phyloP scores from a whole-genome alignment of 2,888 invertebrate genomes.

The Hemithea aestivaria region DNA sequence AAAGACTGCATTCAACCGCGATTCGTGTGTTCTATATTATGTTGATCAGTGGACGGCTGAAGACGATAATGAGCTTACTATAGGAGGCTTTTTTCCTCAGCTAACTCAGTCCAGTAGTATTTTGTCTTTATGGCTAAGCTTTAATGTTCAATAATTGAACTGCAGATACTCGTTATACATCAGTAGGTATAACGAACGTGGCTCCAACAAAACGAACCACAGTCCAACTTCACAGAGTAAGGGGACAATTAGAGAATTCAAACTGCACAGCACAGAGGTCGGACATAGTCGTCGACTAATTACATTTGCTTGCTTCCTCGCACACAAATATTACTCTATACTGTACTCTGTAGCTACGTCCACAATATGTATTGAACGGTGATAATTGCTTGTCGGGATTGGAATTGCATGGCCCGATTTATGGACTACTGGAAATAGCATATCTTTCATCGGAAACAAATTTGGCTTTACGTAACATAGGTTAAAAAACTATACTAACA shows the following conservation, averaged over 20 bases:
- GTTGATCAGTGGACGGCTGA: too few relatives aligned
- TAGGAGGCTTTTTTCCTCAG: too few relatives aligned
- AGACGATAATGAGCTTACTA: too few relatives aligned
- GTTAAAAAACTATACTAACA: too few relatives aligned
- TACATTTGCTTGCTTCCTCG: slow-evolving; percentile 37
- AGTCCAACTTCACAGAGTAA: slow-evolving; percentile 30
- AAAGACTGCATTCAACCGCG: too few relatives aligned
- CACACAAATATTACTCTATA: slow-evolving; percentile 39
- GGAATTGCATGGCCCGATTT: slow-evolving; percentile 6
- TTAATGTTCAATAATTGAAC: too few relatives aligned
- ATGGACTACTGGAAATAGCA: background rate
- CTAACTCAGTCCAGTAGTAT: too few relatives aligned
- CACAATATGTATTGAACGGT: slow-evolving; percentile 8
- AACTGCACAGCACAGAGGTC: slow-evolving; percentile 27
- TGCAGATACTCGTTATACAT: too few relatives aligned
- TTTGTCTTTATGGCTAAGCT: too few relatives aligned
- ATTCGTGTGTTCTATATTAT: too few relatives aligned
- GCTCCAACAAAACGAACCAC: too few relatives aligned
- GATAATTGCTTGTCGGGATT: slow-evolving; percentile 14
- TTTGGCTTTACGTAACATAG: background rate
- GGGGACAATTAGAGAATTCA: slow-evolving; percentile 41
- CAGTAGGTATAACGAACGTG: slow-evolving; percentile 13
- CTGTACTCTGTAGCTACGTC: slow-evolving; percentile 1
- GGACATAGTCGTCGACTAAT: slow-evolving; percentile 36
- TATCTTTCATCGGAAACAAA: slow-evolving; percentile 1